Conservation (phyloP, 2,888 invertebrate species). For the Drepana falcataria region DNA sequence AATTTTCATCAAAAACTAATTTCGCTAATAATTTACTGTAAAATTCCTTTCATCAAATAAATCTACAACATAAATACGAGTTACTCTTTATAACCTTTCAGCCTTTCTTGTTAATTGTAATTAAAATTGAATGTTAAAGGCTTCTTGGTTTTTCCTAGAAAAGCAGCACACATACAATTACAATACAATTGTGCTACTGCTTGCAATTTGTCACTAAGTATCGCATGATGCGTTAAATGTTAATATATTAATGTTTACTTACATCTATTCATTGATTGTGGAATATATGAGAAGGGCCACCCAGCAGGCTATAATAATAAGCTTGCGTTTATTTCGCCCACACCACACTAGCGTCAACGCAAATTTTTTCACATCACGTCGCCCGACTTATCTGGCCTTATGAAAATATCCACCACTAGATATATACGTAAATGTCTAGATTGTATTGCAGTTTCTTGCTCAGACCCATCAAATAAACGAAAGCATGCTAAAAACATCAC, state of each 20-base stretch:
- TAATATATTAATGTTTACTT: background rate
- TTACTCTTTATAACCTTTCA: too few relatives aligned
- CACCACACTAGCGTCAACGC: slow-evolving; percentile 46
- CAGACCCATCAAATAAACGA: slow-evolving; percentile 40
- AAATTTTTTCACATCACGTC: slow-evolving; percentile 45
- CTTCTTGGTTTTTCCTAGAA: too few relatives aligned
- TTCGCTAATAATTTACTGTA: slow-evolving; percentile 17
- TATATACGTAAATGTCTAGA: slow-evolving; percentile 35
- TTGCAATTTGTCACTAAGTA: background rate
- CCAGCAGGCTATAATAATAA: slow-evolving; percentile 61
- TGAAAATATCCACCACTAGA: slow-evolving; percentile 25
- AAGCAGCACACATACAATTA: too few relatives aligned
- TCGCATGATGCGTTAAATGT: background rate
- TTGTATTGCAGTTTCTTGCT: too few relatives aligned
- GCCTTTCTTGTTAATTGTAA: too few relatives aligned
- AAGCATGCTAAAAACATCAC: background rate
- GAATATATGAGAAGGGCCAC: slow-evolving; percentile 51
- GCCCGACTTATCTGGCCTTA: slow-evolving; percentile 47
- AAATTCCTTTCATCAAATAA: slow-evolving; percentile 20
- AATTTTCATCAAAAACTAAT: slow-evolving; percentile 28
- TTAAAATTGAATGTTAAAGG: too few relatives aligned
- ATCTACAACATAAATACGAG: background rate
- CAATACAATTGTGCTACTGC: too few relatives aligned
- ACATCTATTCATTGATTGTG: slow-evolving; percentile 10
- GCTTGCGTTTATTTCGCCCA: slow-evolving; percentile 52